Percentiles rank a stretch among this genome's conserved stretches.
Conservation (phyloP, 2,797 vertebrate species). For the Vespertilio murinus region DNA sequence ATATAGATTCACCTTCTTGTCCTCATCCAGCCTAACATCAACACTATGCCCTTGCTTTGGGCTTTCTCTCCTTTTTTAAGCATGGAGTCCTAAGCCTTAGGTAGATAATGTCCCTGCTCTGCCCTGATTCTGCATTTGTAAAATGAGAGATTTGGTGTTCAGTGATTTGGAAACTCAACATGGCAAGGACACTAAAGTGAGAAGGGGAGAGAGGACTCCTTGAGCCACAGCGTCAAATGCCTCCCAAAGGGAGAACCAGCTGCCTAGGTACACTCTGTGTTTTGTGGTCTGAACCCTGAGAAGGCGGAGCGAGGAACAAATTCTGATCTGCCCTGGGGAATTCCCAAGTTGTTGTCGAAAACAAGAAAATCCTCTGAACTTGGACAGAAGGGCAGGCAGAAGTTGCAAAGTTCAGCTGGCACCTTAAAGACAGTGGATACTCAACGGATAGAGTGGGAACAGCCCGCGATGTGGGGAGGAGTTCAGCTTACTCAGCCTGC, state of each 20-base stretch:
- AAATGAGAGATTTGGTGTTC: neutral
- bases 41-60: neutral
- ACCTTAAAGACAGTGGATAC: neutral
- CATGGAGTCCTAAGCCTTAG: neutral
- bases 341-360: neutral
- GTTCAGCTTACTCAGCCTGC: neutral
- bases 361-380: neutral
- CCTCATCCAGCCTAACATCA: neutral
- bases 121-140: neutral
- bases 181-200: neutral
- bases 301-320: neutral
- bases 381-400: neutral
- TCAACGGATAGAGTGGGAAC: neutral
- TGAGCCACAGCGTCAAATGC: neutral
- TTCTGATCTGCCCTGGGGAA: neutral
- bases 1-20: neutral
- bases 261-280: neutral
- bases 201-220: neutral
- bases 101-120: neutral
- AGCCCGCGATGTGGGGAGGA: neutral
- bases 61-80: neutral
- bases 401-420: neutral
- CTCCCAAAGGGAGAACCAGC: neutral
- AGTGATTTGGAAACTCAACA: slow-evolving; percentile 9
- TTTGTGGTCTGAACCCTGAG: slow-evolving; percentile 1